Base-by-base conservation (phyloP, 2,797 vertebrate genomes). In the Silurus lanzhouensis region DNA sequence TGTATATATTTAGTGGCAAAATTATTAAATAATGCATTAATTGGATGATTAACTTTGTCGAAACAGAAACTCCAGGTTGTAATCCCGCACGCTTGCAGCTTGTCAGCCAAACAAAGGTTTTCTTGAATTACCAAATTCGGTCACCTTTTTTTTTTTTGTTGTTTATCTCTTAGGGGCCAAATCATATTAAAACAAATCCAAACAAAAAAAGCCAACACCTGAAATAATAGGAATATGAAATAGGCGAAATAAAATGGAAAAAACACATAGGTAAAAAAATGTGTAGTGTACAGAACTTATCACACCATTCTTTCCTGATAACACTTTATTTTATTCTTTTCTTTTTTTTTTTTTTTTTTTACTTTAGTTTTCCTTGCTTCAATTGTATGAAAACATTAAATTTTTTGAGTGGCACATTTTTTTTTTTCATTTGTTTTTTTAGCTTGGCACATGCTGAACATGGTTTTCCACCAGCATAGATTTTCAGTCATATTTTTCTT, bases 1-100 rank as follows among this genome's bases (percentile, higher is more conserved):
- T 71, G 67, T 86, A 86, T 78, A 79, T 70, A 74, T 58, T 58
- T 82, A 55, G 82, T 22, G 38, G 25, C 71, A 86, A 83, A 86
- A 87, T 88, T 91, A 83, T 88, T 89, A 81, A 84, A 87, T 81
- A 84, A 87, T 86, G 82, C 83, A 88, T 89, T 89, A 88, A 89
- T 90, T 90, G 79, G 70, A 89, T 88, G 72, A 90, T 88, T 90
- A 81, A 88, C 90, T 87, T 88, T 58, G 80, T 89, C 66, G 66
- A 84, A 88, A 84, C 89, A 88, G 85, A 89, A 78, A 80, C 85
- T 84, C 80, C 76, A 85, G 85, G 81, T 87, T 89, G 76, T 86
- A 89, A 84, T 88, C 84, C 84, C 70, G 79, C 70, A 81, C 80
- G 74, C 81, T 70, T 81, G 66, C 64, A 64, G 78, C 83, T 71